These are phyloP conservation scores for Malacosoma neustria DNA, from an alignment of 2,888 invertebrate genomes.

Conservation along the genomic window DNA sequence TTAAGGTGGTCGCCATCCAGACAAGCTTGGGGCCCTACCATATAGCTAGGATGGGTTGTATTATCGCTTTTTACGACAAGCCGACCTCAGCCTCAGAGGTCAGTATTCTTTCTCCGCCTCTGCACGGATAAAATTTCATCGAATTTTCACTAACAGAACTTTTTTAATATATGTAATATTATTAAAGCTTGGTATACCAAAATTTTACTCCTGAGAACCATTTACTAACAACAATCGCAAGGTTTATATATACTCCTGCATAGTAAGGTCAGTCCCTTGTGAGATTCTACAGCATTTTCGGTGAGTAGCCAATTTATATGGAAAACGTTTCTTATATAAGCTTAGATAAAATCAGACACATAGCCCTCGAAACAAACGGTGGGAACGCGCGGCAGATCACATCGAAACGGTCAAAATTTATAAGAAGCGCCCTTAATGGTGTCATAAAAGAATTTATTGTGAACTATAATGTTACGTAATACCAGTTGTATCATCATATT, in stretches of 20 bases:
- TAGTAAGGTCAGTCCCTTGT: constrained; percentile 21
- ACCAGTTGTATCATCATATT: no score
- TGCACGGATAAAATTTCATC: no score
- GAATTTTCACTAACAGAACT: no score
- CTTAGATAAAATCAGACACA: not conserved
- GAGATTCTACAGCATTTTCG: constrained; percentile 24
- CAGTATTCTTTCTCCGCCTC: no score
- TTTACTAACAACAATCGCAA: not conserved
- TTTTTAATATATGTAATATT: no score
- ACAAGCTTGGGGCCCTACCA: no score
- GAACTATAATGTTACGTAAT: no score
- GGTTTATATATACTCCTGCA: not conserved
- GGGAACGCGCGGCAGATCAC: not conserved
- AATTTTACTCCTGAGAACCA: not conserved
- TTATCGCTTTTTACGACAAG: no score
- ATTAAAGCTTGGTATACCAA: no score
- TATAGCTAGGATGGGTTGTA: no score
- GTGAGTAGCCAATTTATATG: constrained; percentile 38
- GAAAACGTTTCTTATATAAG: constrained; percentile 20
- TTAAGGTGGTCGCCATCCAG: no score
- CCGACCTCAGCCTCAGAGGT: no score
- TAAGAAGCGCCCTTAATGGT: not conserved
- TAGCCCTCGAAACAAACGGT: not conserved
- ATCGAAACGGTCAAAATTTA: not conserved
- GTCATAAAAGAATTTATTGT: not conserved